phyloP scores from a whole-genome alignment of 2,113 vertebrate species.

The Osmerus mordax region DNA sequence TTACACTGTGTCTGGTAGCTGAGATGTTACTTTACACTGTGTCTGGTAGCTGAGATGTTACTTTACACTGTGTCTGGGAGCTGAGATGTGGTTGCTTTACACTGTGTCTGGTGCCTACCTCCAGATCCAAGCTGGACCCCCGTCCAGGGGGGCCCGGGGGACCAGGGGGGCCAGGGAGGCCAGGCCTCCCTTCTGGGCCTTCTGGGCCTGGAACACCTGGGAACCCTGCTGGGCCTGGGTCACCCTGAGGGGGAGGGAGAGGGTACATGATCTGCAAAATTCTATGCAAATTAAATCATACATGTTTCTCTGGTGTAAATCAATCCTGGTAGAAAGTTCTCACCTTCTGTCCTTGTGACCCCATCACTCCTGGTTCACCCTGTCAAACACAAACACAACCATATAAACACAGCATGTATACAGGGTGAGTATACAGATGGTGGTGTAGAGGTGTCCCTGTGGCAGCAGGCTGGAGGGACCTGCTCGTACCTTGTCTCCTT shows the following conservation, averaged over 20 bases:
- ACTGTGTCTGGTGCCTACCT: slow-evolving; percentile 67
- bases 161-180: slow-evolving; percentile 80
- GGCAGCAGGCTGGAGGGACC: neutral
- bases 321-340: neutral
- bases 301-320: too few relatives aligned
- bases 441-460: too few relatives aligned
- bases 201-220: slow-evolving; percentile 76
- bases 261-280: neutral
- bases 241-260: slow-evolving; percentile 74
- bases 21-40: too few relatives aligned
- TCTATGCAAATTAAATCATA: neutral
- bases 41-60: neutral
- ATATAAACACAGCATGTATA: too few relatives aligned
- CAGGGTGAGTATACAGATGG: too few relatives aligned
- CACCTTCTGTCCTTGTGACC: slow-evolving; percentile 84
- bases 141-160: slow-evolving; percentile 52
- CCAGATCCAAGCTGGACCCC: slow-evolving; percentile 69
- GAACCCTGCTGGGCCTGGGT: slow-evolving; percentile 75
- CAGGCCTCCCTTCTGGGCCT: slow-evolving; percentile 76
- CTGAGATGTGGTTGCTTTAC: too few relatives aligned
- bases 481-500: slow-evolving; percentile 78
- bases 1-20: too few relatives aligned
- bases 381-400: slow-evolving; percentile 58
- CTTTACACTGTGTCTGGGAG: too few relatives aligned
- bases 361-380: slow-evolving; percentile 80